Percentiles rank a stretch among this genome's conserved stretches.
Evolutionary conservation across 2,888 invertebrate genomes (phyloP).

Genomic region (Drosophila emarginata): DNA sequence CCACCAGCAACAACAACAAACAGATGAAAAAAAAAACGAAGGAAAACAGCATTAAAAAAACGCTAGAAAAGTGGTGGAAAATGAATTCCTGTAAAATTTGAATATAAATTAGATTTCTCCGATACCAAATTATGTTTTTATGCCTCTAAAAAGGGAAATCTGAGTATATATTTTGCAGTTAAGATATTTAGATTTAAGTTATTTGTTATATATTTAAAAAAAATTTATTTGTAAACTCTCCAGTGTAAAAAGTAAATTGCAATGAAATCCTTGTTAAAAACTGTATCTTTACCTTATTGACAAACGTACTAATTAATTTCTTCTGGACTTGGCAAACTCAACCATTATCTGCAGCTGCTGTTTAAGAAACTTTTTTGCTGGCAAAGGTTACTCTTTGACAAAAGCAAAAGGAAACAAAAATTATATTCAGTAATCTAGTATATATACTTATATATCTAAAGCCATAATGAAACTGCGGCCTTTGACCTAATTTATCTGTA

Average conservation of each 20-base stretch:
- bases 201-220: no score
- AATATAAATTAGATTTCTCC: not conserved
- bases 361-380: constrained; percentile 1
- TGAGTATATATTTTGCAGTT: no score
- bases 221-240: no score
- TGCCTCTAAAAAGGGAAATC: no score
- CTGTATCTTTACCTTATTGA: not conserved
- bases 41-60: not conserved
- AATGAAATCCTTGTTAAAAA: not conserved
- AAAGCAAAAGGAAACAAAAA: constrained; percentile 40
- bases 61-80: not conserved
- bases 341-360: constrained; percentile 60
- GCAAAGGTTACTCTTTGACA: constrained; percentile 2
- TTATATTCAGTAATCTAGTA: constrained; percentile 63
- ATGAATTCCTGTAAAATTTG: not conserved
- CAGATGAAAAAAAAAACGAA: constrained; percentile 12
- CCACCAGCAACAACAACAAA: not conserved
- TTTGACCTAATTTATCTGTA: constrained; percentile 59
- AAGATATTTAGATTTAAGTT: no score
- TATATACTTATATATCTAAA: constrained; percentile 2
- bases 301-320: constrained; percentile 61
- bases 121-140: not conserved
- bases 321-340: constrained; percentile 23
- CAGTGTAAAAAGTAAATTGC: no score
- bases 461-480: constrained; percentile 31